A percentile compares a stretch with the other conserved stretches of the same genome.
These are phyloP conservation scores for Hemiscyllium ocellatum DNA, from an alignment of 2,113 vertebrate species.

Conservation along the genomic window DNA sequence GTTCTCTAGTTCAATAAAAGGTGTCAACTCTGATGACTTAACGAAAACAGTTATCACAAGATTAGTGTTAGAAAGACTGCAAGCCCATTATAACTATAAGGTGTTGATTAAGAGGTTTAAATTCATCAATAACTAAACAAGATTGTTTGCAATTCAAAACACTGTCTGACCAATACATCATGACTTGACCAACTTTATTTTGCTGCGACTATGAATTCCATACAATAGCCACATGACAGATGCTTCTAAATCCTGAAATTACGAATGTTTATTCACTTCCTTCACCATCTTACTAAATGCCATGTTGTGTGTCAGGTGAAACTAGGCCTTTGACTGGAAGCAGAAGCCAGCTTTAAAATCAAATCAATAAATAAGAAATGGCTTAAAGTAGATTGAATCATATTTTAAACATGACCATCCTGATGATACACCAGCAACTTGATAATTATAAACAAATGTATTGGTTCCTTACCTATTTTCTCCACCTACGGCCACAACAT, in stretches of 20 bases:
- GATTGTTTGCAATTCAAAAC: neutral
- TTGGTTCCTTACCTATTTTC: conserved; percentile 74
- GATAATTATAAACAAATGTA: neutral
- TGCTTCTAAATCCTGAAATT: no score
- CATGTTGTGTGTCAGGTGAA: neutral
- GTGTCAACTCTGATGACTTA: neutral
- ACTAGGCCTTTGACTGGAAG: neutral
- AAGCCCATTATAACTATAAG: neutral
- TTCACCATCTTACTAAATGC: neutral
- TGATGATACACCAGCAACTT: neutral
- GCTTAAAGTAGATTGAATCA: neutral
- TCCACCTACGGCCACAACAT: conserved; percentile 84
- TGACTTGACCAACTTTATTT: neutral
- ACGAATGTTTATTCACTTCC: neutral
- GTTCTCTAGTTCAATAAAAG: no score
- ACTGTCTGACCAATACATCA: neutral
- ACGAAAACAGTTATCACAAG: neutral
- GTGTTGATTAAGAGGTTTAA: neutral
- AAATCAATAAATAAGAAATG: neutral
- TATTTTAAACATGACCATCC: neutral
- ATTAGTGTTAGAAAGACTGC: neutral
- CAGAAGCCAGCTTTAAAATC: neutral
- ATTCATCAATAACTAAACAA: neutral
- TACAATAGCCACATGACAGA: no score
- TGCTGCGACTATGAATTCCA: neutral